Percentiles rank a stretch among this genome's conserved stretches.
Conservation (phyloP, 37 sponge, comb jelly and placozoan genomes). For the Beroe ovata region DNA sequence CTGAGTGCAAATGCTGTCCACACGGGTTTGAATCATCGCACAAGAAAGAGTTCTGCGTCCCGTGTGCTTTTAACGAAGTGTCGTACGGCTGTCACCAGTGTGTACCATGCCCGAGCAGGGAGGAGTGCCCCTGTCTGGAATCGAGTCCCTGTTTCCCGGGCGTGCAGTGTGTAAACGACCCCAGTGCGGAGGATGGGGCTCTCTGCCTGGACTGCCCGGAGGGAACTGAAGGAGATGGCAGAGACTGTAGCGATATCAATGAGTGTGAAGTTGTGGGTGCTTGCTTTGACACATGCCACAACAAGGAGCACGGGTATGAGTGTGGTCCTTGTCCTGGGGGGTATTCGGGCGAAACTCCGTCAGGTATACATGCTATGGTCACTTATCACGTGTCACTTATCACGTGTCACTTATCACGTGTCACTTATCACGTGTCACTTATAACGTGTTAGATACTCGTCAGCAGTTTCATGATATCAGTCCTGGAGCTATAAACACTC, state of each 20-base stretch:
- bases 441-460: no score
- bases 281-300: slow-evolving; percentile 22
- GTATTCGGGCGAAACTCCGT: slow-evolving; percentile 21
- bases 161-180: slow-evolving; percentile 53
- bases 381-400: no score
- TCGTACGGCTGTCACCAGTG: neutral
- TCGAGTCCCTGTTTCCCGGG: slow-evolving; percentile 40
- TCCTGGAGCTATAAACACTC: no score
- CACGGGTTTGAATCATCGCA: slow-evolving; percentile 9
- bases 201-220: slow-evolving; percentile 44
- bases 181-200: slow-evolving; percentile 21
- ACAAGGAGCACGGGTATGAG: slow-evolving; percentile 39
- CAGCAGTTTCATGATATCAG: no score
- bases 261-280: slow-evolving; percentile 53
- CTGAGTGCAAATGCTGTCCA: slow-evolving; percentile 31
- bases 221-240: slow-evolving; percentile 52
- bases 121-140: slow-evolving; percentile 67
- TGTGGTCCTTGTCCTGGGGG: slow-evolving; percentile 55
- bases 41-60: slow-evolving; percentile 16
- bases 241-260: slow-evolving; percentile 40
- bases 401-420: no score
- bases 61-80: slow-evolving; percentile 50
- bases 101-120: slow-evolving; percentile 4
- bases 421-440: no score
- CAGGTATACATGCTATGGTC: no score